These are phyloP conservation scores for Drosophila auraria DNA, from an alignment of 1,140 invertebrate species.

Conservation along the genomic window DNA sequence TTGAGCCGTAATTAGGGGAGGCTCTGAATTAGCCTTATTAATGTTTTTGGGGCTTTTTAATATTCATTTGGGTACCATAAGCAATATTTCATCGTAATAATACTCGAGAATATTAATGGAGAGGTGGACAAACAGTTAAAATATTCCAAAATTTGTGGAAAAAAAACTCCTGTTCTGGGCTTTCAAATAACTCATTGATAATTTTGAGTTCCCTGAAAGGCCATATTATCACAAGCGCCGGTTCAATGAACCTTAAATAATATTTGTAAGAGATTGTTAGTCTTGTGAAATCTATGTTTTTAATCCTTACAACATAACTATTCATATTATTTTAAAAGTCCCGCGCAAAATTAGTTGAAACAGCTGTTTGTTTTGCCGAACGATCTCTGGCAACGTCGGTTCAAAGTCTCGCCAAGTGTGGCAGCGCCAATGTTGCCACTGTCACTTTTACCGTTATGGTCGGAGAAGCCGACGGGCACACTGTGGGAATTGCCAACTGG, in stretches of 20 bases:
- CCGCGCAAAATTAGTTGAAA: not conserved
- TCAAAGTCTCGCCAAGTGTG: not conserved
- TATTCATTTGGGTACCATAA: not conserved
- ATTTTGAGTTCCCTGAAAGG: no score
- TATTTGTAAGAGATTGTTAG: no score
- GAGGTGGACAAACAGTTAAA: no score
- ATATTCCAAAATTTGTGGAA: not conserved
- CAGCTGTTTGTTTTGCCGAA: not conserved
- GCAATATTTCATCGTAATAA: not conserved
- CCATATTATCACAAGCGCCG: no score
- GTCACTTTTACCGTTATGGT: not conserved
- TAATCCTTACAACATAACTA: no score
- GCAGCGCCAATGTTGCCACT: not conserved
- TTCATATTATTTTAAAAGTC: not conserved
- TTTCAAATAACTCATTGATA: no score
- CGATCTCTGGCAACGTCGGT: not conserved
- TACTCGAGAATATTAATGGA: not conserved
- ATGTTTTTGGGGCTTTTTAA: not conserved
- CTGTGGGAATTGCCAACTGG: not conserved
- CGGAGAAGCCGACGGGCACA: not conserved
- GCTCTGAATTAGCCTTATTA: not conserved
- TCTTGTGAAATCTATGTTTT: no score
- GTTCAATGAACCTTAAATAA: no score
- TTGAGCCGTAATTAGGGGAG: constrained; percentile 16
- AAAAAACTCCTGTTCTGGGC: not conserved